Conservation (phyloP, 1,140 invertebrate genomes). For the Conus ventricosus region DNA sequence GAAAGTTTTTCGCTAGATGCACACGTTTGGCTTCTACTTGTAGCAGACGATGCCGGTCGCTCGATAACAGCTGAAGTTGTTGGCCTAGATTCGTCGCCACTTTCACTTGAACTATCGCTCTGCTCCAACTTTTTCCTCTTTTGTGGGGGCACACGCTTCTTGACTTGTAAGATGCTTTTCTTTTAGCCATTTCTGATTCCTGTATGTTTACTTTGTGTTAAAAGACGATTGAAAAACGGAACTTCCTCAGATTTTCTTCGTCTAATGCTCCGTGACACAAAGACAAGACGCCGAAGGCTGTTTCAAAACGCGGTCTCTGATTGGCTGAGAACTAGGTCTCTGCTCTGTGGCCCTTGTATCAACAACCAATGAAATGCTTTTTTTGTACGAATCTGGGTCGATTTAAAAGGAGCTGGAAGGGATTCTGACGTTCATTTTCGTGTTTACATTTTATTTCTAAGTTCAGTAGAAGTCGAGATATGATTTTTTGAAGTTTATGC, state of each 20-base stretch:
- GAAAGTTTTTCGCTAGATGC: neutral
- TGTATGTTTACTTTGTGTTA: neutral
- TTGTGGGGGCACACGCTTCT: neutral
- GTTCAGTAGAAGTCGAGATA: neutral
- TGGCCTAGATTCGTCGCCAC: neutral
- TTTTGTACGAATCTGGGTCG: neutral
- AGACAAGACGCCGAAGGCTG: neutral
- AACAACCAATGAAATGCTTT: neutral
- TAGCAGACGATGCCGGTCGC: neutral
- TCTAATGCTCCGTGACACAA: neutral
- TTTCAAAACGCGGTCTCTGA: neutral
- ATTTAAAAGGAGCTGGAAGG: neutral
- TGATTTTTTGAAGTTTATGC: neutral
- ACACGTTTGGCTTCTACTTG: neutral
- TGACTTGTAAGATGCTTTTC: neutral
- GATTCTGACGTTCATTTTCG: neutral
- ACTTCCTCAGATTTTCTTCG: neutral
- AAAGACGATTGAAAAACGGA: neutral
- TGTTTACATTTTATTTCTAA: slow-evolving; percentile 4
- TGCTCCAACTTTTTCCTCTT: neutral
- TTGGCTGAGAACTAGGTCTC: neutral
- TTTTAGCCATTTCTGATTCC: neutral
- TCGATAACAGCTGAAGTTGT: neutral
- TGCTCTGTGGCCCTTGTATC: neutral
- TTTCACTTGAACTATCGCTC: neutral